Base-by-base conservation (phyloP, 2,113 vertebrate genomes). In the Sphaerodactylus townsendi region DNA sequence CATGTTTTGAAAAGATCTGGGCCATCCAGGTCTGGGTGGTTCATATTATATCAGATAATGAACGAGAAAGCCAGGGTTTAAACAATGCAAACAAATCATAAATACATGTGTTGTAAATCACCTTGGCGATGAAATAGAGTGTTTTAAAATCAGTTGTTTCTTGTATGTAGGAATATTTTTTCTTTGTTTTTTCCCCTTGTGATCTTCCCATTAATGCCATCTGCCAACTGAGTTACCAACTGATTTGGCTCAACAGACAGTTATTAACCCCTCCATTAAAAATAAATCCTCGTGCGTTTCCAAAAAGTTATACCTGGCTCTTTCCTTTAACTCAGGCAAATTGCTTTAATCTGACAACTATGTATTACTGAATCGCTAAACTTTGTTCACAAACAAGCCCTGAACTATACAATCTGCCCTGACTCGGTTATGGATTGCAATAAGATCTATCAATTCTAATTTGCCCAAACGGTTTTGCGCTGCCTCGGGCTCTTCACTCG, bases 401-500 rank as follows among this genome's bases (percentile, higher is more conserved):
- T 2, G 75, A 70, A 33, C 2, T 0, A 11, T 17, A 68, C 0
- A 1, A 2, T 65, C 44, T 87, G 69, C 62, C 50, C 8, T 85
- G 56, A 70, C 0, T 0, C 15, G 83, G 15, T 82, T 82, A 41
- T 0, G 3, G 25, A 39, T 56, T 85, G 1, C n/a, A 89, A 68
- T 66, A 65, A 90, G 68, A 59, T 64, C 5, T 62, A 74, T 21
- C 69, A 15, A 35, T 81, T 71, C 39, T 69, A 71, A 83, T 76
- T 79, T 86, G 15, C 28, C 76, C 77, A 72, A 82, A 86, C 23
- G 28, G 6, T 75, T 89, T 90, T 46, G 14, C 53, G 66, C 30
- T 5, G 4, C 39, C 87, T 84, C 83, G 73, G 1, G 0, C 68
- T 82, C 53, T 76, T 71, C 0, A 68, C 23, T 85, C 15, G 86